Percentiles rank a stretch among this genome's conserved stretches.
These are phyloP conservation scores for Halcyon badia DNA, from an alignment of 2,797 vertebrate genomes.

Conservation along the genomic window DNA sequence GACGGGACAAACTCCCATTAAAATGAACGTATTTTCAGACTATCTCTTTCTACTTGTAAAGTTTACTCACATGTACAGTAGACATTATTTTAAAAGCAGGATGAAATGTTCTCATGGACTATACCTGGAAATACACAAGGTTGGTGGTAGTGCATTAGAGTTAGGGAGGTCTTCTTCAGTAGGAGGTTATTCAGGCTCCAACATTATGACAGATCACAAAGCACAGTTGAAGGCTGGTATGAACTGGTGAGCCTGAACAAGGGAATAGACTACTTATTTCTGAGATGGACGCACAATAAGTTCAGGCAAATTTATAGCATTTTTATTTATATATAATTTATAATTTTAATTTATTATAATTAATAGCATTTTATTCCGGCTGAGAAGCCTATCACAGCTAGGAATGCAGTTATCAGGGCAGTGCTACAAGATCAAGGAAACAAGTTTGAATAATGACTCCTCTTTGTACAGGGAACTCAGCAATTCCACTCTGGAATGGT, in stretches of 20 bases:
- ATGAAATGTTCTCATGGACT: background rate
- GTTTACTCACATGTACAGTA: background rate
- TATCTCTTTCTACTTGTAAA: background rate
- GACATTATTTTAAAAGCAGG: background rate
- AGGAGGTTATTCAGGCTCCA: background rate
- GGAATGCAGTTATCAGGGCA: background rate
- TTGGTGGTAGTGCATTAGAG: background rate
- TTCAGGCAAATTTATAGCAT: background rate
- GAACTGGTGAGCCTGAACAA: background rate
- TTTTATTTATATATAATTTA: background rate
- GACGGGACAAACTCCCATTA: background rate
- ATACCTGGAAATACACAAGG: background rate
- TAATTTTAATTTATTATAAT: no score
- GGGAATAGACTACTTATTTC: background rate
- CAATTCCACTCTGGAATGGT: background rate
- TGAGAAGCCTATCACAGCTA: background rate
- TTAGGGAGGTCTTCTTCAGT: background rate
- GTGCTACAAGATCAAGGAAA: background rate
- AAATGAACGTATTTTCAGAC: background rate
- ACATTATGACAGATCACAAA: background rate
- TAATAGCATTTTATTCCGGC: background rate
- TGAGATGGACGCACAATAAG: background rate
- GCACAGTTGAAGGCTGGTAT: background rate
- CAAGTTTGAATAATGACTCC: background rate
- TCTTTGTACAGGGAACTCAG: background rate